phyloP scores from a whole-genome alignment of 2,797 vertebrate genomes.

The Sphaeramia orbicularis region DNA sequence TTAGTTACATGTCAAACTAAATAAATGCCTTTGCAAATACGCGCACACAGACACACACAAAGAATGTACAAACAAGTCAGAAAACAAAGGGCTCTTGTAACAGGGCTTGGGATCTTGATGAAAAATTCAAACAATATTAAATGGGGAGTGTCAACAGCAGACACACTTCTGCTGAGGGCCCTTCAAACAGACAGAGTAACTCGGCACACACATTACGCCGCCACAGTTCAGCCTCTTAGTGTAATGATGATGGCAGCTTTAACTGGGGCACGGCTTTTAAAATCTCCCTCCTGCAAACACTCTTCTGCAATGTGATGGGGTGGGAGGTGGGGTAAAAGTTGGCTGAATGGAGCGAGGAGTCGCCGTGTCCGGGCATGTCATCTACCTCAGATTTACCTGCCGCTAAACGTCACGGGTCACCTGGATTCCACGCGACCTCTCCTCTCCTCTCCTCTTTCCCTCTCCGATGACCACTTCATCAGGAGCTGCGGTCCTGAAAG shows the following conservation, averaged over 20 bases:
- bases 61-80: constrained; percentile 87
- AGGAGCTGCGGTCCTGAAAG: constrained; percentile 73
- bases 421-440: constrained; percentile 56
- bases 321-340: constrained; percentile 30
- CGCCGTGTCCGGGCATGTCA: constrained; percentile 78
- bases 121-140: constrained; percentile 99
- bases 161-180: constrained; percentile 94
- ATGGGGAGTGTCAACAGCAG: constrained; percentile 93
- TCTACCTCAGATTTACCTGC: constrained; percentile 68
- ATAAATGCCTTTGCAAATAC: constrained; percentile 72
- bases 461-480: constrained; percentile 78
- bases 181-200: constrained; percentile 96
- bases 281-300: constrained; percentile 76
- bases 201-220: constrained; percentile 93
- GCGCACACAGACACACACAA: constrained; percentile 66
- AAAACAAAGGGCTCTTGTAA: constrained; percentile 87
- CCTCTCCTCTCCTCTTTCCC: constrained; percentile 19
- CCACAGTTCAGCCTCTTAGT: constrained; percentile 85
- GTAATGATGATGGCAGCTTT: constrained; percentile 86
- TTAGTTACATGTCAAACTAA: constrained; percentile 57
- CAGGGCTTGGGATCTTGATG: constrained; percentile 87
- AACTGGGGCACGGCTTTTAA: constrained; percentile 84
- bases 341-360: constrained; percentile 43
- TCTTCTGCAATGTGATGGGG: constrained; percentile 26
- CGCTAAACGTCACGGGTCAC: constrained; percentile 76